phyloP scores from a whole-genome alignment of 92 coral and sea anemone species.

The Epizoanthus illoricatus region DNA sequence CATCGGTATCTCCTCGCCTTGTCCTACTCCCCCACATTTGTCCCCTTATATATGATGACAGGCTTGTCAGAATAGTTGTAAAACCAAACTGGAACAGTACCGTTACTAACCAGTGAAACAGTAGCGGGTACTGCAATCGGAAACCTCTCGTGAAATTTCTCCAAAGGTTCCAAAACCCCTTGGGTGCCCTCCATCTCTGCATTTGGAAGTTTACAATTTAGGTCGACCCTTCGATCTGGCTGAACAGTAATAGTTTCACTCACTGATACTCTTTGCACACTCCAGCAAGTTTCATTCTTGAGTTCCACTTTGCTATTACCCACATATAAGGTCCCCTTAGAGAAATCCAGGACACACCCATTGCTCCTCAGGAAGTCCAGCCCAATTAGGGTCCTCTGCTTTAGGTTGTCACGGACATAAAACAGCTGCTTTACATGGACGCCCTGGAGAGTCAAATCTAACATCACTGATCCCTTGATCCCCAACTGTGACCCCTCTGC shows the following conservation, averaged over 20 bases:
- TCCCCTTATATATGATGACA: constrained; percentile 28
- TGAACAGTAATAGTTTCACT: constrained; percentile 34
- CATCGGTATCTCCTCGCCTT: constrained; percentile 30
- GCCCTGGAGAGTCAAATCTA: constrained; percentile 17
- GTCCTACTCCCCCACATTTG: constrained; percentile 34
- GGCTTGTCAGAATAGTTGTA: constrained; percentile 37
- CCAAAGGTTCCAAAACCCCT: constrained; percentile 38
- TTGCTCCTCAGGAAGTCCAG: constrained; percentile 32
- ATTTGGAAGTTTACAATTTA: constrained; percentile 17
- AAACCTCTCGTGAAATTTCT: constrained; percentile 19
- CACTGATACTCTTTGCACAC: constrained; percentile 40
- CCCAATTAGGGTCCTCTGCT: constrained; percentile 35
- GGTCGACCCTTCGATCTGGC: constrained; percentile 34
- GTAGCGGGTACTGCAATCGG: constrained; percentile 36
- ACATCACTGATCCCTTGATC: constrained; percentile 42
- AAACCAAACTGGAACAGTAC: constrained; percentile 27
- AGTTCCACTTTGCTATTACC: constrained; percentile 16
- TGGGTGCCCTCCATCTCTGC: constrained; percentile 35
- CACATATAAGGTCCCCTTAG: constrained; percentile 17
- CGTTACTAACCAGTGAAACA: constrained; percentile 19
- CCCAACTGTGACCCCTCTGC: constrained; percentile 40
- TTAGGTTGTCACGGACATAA: constrained; percentile 40
- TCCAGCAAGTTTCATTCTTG: constrained; percentile 30
- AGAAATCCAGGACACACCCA: constrained; percentile 40
- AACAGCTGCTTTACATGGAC: constrained; percentile 38